Conservation (phyloP, 2,113 vertebrate genomes). For the Carollia perspicillata region DNA sequence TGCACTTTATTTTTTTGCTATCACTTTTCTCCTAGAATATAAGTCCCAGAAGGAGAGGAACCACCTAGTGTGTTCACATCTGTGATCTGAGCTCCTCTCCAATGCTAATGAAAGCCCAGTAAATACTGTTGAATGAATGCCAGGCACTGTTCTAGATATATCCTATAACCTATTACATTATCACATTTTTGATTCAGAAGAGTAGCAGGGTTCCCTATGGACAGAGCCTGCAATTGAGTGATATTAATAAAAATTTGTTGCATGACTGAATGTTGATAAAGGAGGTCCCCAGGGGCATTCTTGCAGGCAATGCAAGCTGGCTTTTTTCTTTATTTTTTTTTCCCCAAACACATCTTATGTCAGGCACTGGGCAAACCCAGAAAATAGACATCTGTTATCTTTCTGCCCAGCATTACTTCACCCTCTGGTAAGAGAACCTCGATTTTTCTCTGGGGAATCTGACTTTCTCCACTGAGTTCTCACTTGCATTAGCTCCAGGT, state of each 20-base stretch:
- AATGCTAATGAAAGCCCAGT: conserved; percentile 5
- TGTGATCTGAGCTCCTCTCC: not conserved
- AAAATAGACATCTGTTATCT: conserved; percentile 29
- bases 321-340: not conserved
- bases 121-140: conserved; percentile 22
- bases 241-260: conserved; percentile 29
- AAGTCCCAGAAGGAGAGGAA: not conserved
- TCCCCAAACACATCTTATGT: not conserved
- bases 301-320: not conserved
- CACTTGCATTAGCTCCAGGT: not conserved
- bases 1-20: not conserved
- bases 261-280: conserved; percentile 36
- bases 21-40: not conserved
- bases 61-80: not conserved
- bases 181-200: conserved; percentile 19
- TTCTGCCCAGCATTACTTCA: conserved; percentile 5
- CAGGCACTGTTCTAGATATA: not conserved
- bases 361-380: not conserved
- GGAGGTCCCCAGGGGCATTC: not conserved
- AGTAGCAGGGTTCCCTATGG: conserved; percentile 22
- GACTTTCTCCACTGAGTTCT: not conserved
- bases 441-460: not conserved
- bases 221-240: conserved; percentile 11
- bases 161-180: not conserved
- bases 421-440: not conserved